Conservation (phyloP, 2,888 invertebrate genomes). For the Operophtera brumata region DNA sequence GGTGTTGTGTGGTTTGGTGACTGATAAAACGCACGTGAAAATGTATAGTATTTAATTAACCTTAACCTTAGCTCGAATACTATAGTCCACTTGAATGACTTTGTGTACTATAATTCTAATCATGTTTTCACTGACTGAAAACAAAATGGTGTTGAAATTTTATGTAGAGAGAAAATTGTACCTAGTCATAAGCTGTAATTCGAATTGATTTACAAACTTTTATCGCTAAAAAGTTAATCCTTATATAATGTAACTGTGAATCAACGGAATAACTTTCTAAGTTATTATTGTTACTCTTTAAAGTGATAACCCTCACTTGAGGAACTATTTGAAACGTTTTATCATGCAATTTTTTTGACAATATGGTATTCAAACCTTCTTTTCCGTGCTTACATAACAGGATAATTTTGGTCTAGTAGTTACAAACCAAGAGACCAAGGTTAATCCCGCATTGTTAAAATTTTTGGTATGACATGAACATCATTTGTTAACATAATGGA, state of each 20-base stretch:
- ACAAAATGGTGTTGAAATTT: constrained; percentile 31
- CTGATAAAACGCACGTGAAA: constrained; percentile 27
- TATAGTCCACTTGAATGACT: constrained; percentile 20
- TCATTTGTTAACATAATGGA: neutral
- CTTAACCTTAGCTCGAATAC: constrained; percentile 24
- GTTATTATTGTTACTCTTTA: neutral
- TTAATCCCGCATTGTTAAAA: too few relatives aligned
- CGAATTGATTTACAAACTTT: constrained; percentile 54
- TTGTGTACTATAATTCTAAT: constrained; percentile 19
- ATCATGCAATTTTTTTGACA: too few relatives aligned
- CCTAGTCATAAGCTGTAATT: constrained; percentile 79
- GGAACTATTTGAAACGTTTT: too few relatives aligned
- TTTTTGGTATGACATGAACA: too few relatives aligned
- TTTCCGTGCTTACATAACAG: too few relatives aligned
- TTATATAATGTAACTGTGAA: constrained; percentile 29
- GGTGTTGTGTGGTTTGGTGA: constrained; percentile 31
- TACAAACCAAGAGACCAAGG: too few relatives aligned
- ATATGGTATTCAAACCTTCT: too few relatives aligned
- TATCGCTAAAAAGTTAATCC: constrained; percentile 60
- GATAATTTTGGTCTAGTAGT: too few relatives aligned
- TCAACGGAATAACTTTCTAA: neutral
- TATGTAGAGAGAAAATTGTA: constrained; percentile 67
- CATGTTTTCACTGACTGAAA: constrained; percentile 21
- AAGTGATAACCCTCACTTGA: too few relatives aligned
- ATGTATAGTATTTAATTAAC: constrained; percentile 31